Percentiles rank a stretch among this genome's conserved stretches.
phyloP scores from a whole-genome alignment of 2,888 invertebrate species.

The Nomada ruficornis region DNA sequence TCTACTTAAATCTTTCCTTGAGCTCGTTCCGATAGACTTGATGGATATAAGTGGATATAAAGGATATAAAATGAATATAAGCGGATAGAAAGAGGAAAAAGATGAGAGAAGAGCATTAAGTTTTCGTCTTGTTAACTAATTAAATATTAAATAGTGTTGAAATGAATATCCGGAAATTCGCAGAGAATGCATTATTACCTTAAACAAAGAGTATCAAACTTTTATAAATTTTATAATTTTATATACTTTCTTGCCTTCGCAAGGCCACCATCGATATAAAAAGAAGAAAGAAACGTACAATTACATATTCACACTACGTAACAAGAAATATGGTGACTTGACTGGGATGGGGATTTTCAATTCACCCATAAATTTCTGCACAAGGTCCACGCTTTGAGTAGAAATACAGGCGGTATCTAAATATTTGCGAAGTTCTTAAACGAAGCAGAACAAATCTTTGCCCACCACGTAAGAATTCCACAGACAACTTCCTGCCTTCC shows the following conservation, averaged over 20 bases:
- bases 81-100: background rate
- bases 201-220: too few species aligned
- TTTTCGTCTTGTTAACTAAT: constrained; percentile 4
- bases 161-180: background rate
- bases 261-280: background rate
- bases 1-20: constrained; percentile 16
- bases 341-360: background rate
- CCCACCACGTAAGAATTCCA: background rate
- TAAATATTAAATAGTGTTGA: background rate
- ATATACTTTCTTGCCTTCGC: background rate
- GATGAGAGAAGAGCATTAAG: background rate
- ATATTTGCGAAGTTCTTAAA: background rate
- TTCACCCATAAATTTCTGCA: background rate
- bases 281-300: background rate
- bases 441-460: background rate
- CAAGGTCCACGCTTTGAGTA: background rate
- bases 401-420: background rate
- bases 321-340: background rate
- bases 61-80: too few species aligned
- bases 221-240: too few species aligned
- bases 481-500: background rate
- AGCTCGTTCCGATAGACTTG: background rate
- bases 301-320: background rate
- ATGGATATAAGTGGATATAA: too few species aligned
- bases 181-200: too few species aligned